These are phyloP conservation scores for Aptenodytes patagonicus DNA, from an alignment of 2,113 vertebrate genomes.

Conservation along the genomic window DNA sequence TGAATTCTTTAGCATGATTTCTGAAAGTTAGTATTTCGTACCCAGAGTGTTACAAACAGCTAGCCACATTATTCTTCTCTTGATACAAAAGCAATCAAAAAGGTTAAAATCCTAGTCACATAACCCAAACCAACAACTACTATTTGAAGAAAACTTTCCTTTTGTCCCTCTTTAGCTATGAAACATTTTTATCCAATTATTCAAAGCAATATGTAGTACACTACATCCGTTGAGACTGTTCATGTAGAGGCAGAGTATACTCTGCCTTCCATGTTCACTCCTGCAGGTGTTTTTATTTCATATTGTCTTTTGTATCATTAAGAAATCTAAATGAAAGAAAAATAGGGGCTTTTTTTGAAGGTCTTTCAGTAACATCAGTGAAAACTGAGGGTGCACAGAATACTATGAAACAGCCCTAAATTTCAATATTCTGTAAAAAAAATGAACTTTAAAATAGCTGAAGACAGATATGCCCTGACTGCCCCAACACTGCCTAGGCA, in stretches of 20 bases:
- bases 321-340: not conserved
- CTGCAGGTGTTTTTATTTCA: not conserved
- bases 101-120: not conserved
- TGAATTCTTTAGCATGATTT: not conserved
- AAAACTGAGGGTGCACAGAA: not conserved
- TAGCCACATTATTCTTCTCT: not conserved
- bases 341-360: not conserved
- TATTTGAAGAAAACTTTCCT: not conserved
- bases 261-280: not conserved
- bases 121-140: not conserved
- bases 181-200: not conserved
- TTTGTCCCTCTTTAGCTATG: not conserved
- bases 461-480: not conserved
- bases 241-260: not conserved
- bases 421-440: not conserved
- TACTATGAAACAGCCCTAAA: not conserved
- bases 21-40: not conserved
- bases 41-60: not conserved
- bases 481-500: not conserved
- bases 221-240: not conserved
- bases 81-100: not conserved
- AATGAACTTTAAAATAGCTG: not conserved
- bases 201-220: not conserved
- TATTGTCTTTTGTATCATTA: not conserved
- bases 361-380: not conserved